Evolutionary conservation across 2,797 vertebrate species (phyloP), one percentile per base, ranked within the genome.

Genomic region (Geotrypetes seraphini): DNA sequence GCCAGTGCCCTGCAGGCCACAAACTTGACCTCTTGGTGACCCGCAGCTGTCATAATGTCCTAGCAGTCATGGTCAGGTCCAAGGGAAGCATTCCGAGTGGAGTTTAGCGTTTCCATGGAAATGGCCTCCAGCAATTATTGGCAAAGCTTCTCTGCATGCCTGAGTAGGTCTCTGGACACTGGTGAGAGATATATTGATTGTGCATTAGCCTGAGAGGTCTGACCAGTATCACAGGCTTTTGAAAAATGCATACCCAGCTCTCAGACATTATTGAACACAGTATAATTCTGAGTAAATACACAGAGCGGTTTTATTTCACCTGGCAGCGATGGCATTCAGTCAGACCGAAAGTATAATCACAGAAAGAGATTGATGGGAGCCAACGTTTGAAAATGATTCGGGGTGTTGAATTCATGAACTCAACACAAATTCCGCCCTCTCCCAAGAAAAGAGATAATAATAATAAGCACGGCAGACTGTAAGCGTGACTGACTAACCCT

Each of bases 341-440:
- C 54, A 61, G 63, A 56, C 61, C 60, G 66, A 68, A 52, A 52
- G 57, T 48, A 43, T 69, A n/a, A n/a, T n/a, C n/a, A n/a, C n/a
- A n/a, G n/a, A n/a, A n/a, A n/a, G n/a, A n/a, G n/a, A n/a, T n/a
- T n/a, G n/a, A n/a, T n/a, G n/a, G n/a, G n/a, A n/a, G n/a, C n/a
- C n/a, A n/a, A n/a, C n/a, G n/a, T n/a, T n/a, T n/a, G n/a, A n/a
- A n/a, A n/a, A n/a, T n/a, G n/a, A n/a, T n/a, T n/a, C n/a, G n/a
- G n/a, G n/a, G n/a, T n/a, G n/a, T n/a, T n/a, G n/a, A n/a, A n/a
- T n/a, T n/a, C n/a, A n/a, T n/a, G n/a, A n/a, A n/a, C n/a, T n/a
- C n/a, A n/a, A n/a, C n/a, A n/a, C n/a, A n/a, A n/a, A n/a, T n/a
- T n/a, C n/a, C n/a, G n/a, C n/a, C n/a, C n/a, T n/a, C n/a, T n/a